Conservation (phyloP, 2,888 invertebrate species). For the Ariolimax columbianus region DNA sequence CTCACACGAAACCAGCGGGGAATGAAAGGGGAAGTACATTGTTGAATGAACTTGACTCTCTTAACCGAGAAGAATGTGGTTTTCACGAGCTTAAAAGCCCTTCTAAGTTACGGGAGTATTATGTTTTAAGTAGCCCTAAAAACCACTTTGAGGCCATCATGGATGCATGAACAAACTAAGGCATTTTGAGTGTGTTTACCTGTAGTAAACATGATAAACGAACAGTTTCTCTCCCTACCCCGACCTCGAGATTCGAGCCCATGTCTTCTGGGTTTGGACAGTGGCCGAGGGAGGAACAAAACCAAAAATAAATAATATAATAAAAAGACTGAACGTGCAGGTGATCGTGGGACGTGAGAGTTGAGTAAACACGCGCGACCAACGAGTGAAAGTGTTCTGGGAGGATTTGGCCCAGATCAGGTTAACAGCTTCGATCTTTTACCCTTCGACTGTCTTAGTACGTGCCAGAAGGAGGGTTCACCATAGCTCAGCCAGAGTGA, state of each 20-base stretch:
- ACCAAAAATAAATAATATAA: conserved; percentile 22
- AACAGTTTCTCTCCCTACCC: neutral
- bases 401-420: neutral
- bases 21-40: conserved; percentile 16
- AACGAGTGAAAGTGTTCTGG: conserved; percentile 16
- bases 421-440: conserved; percentile 28
- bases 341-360: conserved; percentile 18
- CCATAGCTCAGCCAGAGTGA: neutral
- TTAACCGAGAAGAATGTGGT: neutral
- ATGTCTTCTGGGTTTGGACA: neutral
- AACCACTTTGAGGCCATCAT: conserved; percentile 41
- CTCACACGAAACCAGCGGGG: neutral
- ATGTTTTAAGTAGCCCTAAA: neutral
- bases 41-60: conserved; percentile 25
- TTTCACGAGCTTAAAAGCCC: conserved; percentile 39
- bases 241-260: neutral
- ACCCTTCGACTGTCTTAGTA: neutral
- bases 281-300: neutral
- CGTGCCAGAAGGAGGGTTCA: conserved; percentile 19
- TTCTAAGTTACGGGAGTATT: conserved; percentile 36
- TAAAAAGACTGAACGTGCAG: conserved; percentile 23
- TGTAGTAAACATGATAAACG: neutral
- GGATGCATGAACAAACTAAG: conserved; percentile 34
- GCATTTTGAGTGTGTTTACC: conserved; percentile 10
- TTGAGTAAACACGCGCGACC: conserved; percentile 16